Base-by-base conservation (phyloP, 2,113 vertebrate species). In the Paramormyrops kingsleyae region DNA sequence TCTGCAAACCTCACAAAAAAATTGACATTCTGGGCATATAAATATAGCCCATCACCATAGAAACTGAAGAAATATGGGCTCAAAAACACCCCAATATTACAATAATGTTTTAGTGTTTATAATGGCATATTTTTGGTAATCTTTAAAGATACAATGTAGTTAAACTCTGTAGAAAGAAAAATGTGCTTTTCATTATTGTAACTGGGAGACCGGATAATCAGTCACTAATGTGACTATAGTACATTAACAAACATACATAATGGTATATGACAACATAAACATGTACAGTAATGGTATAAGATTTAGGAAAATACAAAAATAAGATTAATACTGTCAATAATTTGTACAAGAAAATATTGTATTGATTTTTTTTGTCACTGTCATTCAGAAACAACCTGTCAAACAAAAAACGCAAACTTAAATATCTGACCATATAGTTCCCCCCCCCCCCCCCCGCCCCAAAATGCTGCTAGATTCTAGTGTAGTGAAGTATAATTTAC, bases 271-370 rank as follows among this genome's bases (percentile, higher is more conserved):
- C 62, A 70, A 70, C 62, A 70, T 70, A 70, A 97, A 97, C 96
- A 89, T 94, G 94, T 97, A 98, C 97, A 98, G 97, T 97, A 97
- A 98, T 98, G 97, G 97, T 98, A 97, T 96, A 97, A 97, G 97
- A 97, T 97, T 96, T 99, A 98, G 97, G 97, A 99, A 99, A 98
- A 98, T 99, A 99, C 96, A 99, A 99, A 99, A 99, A 99, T 99
- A 99, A 99, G 98, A 98, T 99, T 99, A 99, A 99, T 99, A 99
- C 99, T 99, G 99, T 99, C 97, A 97, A 97, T 97, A 95, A 97
- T 96, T 97, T 97, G 97, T 98, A 98, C 97, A 97, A 97, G 97
- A 99, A 98, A 98, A 98, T 98, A 98, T 97, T 95, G 95, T 96
- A 97, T 97, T 95, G 91, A 95, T 94, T 89, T 87, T 91, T 90